These are phyloP conservation scores for Hippolais icterina DNA, from an alignment of 2,113 vertebrate species.

Conservation along the genomic window DNA sequence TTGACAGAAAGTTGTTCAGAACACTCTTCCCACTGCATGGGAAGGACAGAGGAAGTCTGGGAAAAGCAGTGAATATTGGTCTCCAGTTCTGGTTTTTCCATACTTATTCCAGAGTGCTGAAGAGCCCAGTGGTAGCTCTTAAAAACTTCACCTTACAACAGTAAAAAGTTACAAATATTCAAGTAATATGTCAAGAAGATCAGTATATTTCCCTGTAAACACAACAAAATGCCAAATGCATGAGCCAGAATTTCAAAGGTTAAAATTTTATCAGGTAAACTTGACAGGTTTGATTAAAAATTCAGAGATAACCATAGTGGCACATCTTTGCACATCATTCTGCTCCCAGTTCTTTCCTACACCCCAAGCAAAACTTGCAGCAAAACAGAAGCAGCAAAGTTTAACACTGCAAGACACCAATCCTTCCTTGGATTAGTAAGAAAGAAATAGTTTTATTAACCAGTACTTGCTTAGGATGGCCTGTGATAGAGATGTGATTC, in stretches of 20 bases:
- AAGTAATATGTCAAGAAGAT: background rate
- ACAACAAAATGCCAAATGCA: background rate
- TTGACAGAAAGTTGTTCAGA: background rate
- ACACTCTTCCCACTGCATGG: rapidly evolving
- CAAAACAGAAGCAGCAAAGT: background rate
- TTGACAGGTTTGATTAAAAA: background rate
- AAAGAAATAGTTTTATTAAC: background rate
- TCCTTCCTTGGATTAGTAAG: background rate
- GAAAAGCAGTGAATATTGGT: background rate
- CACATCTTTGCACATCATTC: background rate
- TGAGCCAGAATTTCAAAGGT: background rate
- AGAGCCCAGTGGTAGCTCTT: background rate
- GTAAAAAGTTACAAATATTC: background rate
- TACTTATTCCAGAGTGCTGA: background rate
- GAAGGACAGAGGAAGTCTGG: background rate
- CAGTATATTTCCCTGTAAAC: background rate
- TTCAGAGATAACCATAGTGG: background rate
- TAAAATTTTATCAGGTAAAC: background rate
- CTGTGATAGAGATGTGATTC: background rate
- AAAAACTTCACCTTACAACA: background rate
- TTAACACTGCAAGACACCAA: background rate
- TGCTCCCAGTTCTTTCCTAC: background rate
- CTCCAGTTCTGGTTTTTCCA: background rate
- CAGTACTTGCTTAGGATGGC: background rate
- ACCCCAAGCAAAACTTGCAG: background rate